Percentiles rank a stretch among this genome's conserved stretches.
Evolutionary conservation across 2,797 vertebrate species (phyloP).

Genomic region (Ctenopoma kingsleyae): DNA sequence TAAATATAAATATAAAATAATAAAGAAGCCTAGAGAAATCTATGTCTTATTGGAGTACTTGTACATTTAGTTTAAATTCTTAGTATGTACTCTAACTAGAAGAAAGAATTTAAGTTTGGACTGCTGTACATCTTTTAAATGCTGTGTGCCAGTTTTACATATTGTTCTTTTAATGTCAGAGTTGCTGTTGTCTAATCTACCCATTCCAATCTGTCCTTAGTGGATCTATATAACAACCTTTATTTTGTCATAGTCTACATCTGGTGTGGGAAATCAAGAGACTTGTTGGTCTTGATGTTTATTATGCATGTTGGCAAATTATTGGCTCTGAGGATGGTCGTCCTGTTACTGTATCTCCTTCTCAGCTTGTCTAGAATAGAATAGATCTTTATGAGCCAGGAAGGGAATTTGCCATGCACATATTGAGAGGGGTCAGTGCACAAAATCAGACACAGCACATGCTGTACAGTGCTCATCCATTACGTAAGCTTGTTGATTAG

Average conservation of each 20-base stretch:
- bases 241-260: slow-evolving; percentile 3
- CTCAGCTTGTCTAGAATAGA: slow-evolving; percentile 67
- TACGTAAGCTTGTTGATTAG: slow-evolving; percentile 63
- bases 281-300: slow-evolving; percentile 28
- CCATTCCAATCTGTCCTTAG: not conserved
- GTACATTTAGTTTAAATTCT: no score
- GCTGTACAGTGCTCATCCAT: slow-evolving; percentile 57
- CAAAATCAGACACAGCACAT: slow-evolving; percentile 63
- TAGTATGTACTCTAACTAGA: no score
- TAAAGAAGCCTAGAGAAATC: no score
- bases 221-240: not conserved
- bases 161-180: no score
- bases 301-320: slow-evolving; percentile 24
- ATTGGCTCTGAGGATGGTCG: slow-evolving; percentile 25
- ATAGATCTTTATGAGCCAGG: slow-evolving; percentile 60
- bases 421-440: slow-evolving; percentile 61
- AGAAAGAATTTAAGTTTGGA: no score
- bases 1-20: no score
- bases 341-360: slow-evolving; percentile 44
- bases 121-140: no score
- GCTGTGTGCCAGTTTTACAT: no score
- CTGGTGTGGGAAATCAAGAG: not conserved
- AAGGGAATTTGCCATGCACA: slow-evolving; percentile 64
- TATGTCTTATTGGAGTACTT: no score
- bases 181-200: not conserved